Percentiles rank a stretch among this genome's conserved stretches.
Conservation (phyloP, 2,113 vertebrate species). For the Austrofundulus limnaeus region DNA sequence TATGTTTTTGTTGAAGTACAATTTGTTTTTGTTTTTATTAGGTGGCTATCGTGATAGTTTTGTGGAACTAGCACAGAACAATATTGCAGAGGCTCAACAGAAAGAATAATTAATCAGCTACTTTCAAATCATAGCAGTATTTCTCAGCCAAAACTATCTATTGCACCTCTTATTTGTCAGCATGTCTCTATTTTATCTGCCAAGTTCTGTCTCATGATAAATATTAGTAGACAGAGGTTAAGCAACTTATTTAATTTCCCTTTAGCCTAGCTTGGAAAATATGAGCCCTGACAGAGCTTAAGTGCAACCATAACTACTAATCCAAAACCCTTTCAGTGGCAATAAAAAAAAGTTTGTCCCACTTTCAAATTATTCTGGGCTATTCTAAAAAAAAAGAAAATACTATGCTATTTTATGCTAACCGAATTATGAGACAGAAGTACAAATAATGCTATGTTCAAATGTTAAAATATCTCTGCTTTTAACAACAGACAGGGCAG, state of each 20-base stretch:
- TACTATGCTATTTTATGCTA: conserved; percentile 16
- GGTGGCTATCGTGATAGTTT: neutral
- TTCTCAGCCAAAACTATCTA: neutral
- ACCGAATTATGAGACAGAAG: conserved; percentile 40
- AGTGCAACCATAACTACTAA: conserved; percentile 69
- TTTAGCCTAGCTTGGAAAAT: conserved; percentile 45
- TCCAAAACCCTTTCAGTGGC: conserved; percentile 59
- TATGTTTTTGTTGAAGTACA: neutral
- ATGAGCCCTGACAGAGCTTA: conserved; percentile 55
- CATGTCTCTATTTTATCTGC: conserved; percentile 16
- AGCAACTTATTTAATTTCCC: conserved; percentile 62
- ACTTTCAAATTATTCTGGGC: conserved; percentile 23
- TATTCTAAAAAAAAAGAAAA: conserved; percentile 1
- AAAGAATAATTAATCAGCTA: neutral
- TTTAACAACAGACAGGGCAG: neutral
- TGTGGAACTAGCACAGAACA: no score
- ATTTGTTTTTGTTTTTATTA: neutral
- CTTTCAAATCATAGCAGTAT: conserved; percentile 7
- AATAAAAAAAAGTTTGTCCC: conserved; percentile 60
- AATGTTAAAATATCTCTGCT: neutral
- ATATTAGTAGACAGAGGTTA: conserved; percentile 58
- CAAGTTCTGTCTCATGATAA: conserved; percentile 40
- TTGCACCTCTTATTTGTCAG: conserved; percentile 3
- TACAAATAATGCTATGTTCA: conserved; percentile 29
- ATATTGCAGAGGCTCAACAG: no score